phyloP scores from a whole-genome alignment of 2,113 vertebrate genomes.

The Calyptomena viridis region DNA sequence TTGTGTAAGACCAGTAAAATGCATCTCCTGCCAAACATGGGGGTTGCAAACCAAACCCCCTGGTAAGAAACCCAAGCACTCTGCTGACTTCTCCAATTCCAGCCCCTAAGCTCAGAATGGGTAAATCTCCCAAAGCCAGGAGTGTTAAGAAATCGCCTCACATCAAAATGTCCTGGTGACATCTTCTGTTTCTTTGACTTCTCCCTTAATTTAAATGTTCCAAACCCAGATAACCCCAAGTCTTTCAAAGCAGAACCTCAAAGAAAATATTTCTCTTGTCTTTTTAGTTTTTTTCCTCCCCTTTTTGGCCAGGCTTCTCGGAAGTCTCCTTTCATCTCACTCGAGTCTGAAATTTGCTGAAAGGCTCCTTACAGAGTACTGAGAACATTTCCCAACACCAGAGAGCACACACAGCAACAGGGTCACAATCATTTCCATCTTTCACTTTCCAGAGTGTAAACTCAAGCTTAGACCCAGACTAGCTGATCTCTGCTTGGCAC shows the following conservation, averaged over 20 bases:
- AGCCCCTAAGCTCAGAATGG: neutral
- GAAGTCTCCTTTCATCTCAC: neutral
- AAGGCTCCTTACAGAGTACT: neutral
- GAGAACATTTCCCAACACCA: neutral
- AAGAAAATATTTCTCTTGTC: neutral
- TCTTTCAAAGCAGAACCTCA: neutral
- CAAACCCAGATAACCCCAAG: neutral
- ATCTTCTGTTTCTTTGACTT: conserved; percentile 12
- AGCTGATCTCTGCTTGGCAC: neutral
- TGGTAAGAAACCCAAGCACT: neutral
- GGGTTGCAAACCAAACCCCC: neutral
- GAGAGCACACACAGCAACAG: neutral
- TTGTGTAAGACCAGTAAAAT: neutral
- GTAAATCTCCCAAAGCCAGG: neutral
- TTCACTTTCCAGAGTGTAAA: neutral
- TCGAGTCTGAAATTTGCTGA: neutral
- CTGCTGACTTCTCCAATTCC: neutral
- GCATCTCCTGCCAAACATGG: neutral
- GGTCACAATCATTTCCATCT: neutral
- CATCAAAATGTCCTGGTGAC: neutral
- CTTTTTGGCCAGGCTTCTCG: neutral
- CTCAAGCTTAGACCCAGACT: neutral
- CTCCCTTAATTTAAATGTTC: neutral
- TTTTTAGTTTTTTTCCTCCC: neutral
- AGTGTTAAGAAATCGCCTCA: neutral